A percentile compares a stretch with the other conserved stretches of the same genome.
phyloP scores from a whole-genome alignment of 2,113 vertebrate species.

The Epinephelus fuscoguttatus region DNA sequence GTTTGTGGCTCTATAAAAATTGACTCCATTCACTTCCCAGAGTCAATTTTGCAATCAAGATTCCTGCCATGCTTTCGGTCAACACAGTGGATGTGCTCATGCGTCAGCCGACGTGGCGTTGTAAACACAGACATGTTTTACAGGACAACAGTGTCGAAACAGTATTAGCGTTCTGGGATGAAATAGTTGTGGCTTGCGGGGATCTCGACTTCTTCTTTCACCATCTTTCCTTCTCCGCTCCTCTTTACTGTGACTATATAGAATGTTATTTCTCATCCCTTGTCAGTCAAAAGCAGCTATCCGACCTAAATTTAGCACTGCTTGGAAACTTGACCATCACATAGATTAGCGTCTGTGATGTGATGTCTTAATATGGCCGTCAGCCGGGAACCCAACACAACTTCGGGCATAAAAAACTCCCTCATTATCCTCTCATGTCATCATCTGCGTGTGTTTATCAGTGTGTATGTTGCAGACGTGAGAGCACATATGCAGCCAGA shows the following conservation, averaged over 20 bases:
- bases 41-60: conserved; percentile 45
- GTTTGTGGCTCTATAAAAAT: conserved; percentile 55
- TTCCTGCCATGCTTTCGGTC: conserved; percentile 29
- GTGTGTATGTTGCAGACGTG: conserved; percentile 11
- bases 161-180: conserved; percentile 10
- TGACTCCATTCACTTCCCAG: conserved; percentile 35
- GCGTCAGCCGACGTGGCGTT: conserved; percentile 11
- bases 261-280: conserved; percentile 25
- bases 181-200: neutral
- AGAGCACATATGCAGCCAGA: conserved; percentile 23
- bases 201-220: conserved; percentile 2
- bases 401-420: conserved; percentile 32
- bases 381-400: conserved; percentile 8
- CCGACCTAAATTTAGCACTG: conserved; percentile 60
- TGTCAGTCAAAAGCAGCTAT: conserved; percentile 27
- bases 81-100: conserved; percentile 20
- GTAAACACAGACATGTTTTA: conserved; percentile 30
- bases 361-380: conserved; percentile 51
- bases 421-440: conserved; percentile 39
- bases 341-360: conserved; percentile 64
- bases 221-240: neutral
- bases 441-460: conserved; percentile 21
- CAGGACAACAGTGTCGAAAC: conserved; percentile 6
- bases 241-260: neutral
- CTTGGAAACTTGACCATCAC: conserved; percentile 64